Percentiles rank a stretch among this genome's conserved stretches.
These are phyloP conservation scores for Zaprionus ornatus DNA, from an alignment of 1,140 invertebrate species.

Conservation along the genomic window DNA sequence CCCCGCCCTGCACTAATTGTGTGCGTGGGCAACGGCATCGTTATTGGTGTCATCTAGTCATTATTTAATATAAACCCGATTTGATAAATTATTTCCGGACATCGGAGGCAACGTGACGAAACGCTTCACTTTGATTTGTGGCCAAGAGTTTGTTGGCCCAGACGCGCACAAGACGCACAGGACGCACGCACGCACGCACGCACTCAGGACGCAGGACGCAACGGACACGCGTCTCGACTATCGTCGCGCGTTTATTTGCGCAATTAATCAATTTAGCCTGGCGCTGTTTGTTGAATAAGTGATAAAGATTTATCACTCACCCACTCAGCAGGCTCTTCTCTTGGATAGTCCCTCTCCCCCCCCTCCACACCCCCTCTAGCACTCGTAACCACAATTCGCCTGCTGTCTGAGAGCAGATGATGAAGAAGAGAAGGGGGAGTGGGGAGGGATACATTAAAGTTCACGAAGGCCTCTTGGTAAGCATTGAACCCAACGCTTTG, in stretches of 20 bases:
- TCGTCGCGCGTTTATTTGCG: constrained; percentile 69
- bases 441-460: constrained; percentile 51
- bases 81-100: constrained; percentile 81
- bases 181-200: constrained; percentile 13
- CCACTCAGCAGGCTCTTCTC: constrained; percentile 23
- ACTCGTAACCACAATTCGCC: constrained; percentile 10
- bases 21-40: constrained; percentile 22
- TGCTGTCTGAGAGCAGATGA: background rate
- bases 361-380: background rate
- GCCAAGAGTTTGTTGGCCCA: constrained; percentile 21
- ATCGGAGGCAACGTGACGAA: constrained; percentile 62
- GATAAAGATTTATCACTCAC: constrained; percentile 77
- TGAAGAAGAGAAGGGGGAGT: constrained; percentile 14
- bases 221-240: constrained; percentile 17
- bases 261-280: constrained; percentile 75
- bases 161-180: constrained; percentile 18
- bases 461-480: constrained; percentile 47
- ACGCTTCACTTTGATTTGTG: constrained; percentile 71
- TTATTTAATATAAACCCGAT: constrained; percentile 70
- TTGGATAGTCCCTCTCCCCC: background rate
- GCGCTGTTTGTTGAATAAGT: constrained; percentile 68
- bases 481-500: constrained; percentile 76
- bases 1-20: constrained; percentile 54
- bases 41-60: constrained; percentile 69
- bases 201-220: constrained; percentile 21